phyloP scores from a whole-genome alignment of 2,888 invertebrate genomes.

The Bruchidius siliquastri region DNA sequence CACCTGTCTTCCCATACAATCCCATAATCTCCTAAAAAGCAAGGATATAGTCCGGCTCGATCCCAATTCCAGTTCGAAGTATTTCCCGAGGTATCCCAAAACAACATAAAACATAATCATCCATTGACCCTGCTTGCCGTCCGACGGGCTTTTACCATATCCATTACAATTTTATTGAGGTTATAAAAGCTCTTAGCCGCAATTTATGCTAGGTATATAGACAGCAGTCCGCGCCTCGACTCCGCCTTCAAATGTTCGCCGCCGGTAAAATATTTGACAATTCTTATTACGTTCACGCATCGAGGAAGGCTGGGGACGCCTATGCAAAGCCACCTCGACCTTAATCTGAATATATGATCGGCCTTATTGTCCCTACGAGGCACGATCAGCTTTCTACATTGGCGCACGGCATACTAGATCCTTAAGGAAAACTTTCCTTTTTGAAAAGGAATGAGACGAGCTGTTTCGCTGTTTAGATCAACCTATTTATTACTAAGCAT shows the following conservation, averaged over 20 bases:
- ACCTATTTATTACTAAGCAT: too few relatives aligned
- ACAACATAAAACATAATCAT: constrained; percentile 17
- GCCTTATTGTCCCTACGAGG: constrained; percentile 42
- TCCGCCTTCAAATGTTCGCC: constrained; percentile 41
- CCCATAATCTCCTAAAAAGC: neutral
- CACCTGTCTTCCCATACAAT: neutral
- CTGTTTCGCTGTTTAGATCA: too few relatives aligned
- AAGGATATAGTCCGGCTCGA: neutral
- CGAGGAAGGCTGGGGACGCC: constrained; percentile 35
- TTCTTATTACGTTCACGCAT: constrained; percentile 42
- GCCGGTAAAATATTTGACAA: constrained; percentile 44
- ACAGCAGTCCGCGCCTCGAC: constrained; percentile 39
- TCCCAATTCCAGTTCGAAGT: neutral
- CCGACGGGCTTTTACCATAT: constrained; percentile 23
- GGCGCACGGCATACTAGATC: neutral
- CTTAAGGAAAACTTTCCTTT: neutral
- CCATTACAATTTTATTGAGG: constrained; percentile 44
- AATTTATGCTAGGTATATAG: constrained; percentile 41
- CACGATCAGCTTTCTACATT: constrained; percentile 28
- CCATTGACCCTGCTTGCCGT: constrained; percentile 2
- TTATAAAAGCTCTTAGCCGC: constrained; percentile 44
- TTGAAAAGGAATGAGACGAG: too few relatives aligned
- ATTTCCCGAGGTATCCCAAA: neutral
- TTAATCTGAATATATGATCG: constrained; percentile 47
- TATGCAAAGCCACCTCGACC: constrained; percentile 41